Evolutionary conservation across 2,113 vertebrate species (phyloP).

Genomic region (Cheilinus undulatus): DNA sequence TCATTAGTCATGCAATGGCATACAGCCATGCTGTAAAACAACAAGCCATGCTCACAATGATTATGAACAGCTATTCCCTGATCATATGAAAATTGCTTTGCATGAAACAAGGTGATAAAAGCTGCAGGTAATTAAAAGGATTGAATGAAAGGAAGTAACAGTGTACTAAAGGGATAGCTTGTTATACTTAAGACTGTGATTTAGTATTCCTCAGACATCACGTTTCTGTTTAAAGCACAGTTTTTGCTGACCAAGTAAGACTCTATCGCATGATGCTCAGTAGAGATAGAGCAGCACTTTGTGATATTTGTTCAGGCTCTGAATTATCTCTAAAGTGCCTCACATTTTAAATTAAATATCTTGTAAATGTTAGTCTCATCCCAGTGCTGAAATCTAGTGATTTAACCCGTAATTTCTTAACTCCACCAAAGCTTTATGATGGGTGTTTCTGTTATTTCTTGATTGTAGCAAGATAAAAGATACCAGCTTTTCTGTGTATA

Average conservation of each 20-base stretch:
- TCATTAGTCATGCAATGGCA: neutral
- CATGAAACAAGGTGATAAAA: slow-evolving; percentile 26
- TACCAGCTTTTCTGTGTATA: neutral
- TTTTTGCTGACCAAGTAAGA: slow-evolving; percentile 14
- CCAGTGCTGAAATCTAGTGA: neutral
- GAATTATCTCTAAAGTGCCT: neutral
- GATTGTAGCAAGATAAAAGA: too few species aligned
- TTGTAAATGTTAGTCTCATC: slow-evolving; percentile 23
- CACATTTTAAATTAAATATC: slow-evolving; percentile 27
- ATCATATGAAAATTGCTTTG: slow-evolving; percentile 32
- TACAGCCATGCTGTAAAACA: slow-evolving; percentile 10
- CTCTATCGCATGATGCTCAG: neutral
- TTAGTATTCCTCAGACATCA: neutral
- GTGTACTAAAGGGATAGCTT: slow-evolving; percentile 10
- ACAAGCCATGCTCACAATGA: neutral
- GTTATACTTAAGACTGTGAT: neutral
- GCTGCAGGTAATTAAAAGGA: slow-evolving; percentile 6
- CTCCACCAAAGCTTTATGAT: slow-evolving; percentile 1
- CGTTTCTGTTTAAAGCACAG: neutral
- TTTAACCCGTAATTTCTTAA: slow-evolving; percentile 23
- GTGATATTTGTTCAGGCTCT: neutral
- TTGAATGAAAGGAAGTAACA: slow-evolving; percentile 14
- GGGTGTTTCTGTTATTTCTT: too few species aligned
- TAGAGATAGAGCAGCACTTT: slow-evolving; percentile 15
- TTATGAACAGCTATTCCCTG: slow-evolving; percentile 14